Evolutionary conservation across 2,888 invertebrate genomes (phyloP).

Genomic region (Erpobdella octoculata): DNA sequence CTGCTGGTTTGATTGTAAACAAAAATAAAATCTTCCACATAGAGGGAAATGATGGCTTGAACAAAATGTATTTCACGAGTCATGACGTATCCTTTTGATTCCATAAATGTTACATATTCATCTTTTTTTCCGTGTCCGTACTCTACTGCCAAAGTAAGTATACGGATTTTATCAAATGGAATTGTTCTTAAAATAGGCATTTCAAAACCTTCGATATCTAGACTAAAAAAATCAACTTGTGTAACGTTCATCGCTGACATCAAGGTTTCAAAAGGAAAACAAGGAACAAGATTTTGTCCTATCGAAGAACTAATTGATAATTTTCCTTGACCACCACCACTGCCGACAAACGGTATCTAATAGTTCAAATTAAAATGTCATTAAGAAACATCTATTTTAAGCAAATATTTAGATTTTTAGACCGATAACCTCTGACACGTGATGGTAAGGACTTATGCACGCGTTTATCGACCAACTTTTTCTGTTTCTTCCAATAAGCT

Average conservation of each 20-base stretch:
- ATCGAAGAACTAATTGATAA: neutral
- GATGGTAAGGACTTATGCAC: constrained; percentile 62
- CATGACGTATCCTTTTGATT: constrained; percentile 7
- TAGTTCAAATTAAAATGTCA: no score
- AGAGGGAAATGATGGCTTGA: neutral
- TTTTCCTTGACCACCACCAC: neutral
- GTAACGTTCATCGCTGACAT: constrained; percentile 68
- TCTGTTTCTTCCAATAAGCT: constrained; percentile 59
- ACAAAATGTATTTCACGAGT: neutral
- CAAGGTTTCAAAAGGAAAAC: constrained; percentile 74
- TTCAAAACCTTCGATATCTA: constrained; percentile 59
- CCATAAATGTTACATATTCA: constrained; percentile 16
- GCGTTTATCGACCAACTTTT: constrained; percentile 64
- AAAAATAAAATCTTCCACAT: constrained; percentile 28
- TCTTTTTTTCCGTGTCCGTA: constrained; percentile 16
- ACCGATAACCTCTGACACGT: constrained; percentile 23
- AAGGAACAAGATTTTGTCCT: constrained; percentile 66
- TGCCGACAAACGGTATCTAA: no score
- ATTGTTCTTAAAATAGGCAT: constrained; percentile 58
- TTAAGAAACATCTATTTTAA: no score
- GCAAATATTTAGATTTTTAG: no score
- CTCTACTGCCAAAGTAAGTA: constrained; percentile 25
- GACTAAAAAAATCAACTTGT: constrained; percentile 63
- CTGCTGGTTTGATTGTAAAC: no score
- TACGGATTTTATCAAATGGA: constrained; percentile 55